phyloP scores from a whole-genome alignment of 2,797 vertebrate species.

The Lacerta viridis region DNA sequence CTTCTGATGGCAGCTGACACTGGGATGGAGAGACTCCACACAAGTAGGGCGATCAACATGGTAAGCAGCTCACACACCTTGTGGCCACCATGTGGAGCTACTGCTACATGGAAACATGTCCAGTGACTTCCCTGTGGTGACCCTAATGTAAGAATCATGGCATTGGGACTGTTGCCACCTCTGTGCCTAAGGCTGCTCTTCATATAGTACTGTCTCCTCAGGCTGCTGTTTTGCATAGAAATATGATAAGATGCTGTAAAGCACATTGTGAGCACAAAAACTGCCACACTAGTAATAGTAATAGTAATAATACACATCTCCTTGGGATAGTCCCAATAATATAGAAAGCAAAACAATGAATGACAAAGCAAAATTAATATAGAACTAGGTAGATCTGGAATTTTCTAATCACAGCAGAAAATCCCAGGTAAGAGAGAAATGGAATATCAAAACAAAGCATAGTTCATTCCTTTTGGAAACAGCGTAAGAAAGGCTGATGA shows the following conservation, averaged over 20 bases:
- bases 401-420: fast-evolving
- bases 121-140: background rate
- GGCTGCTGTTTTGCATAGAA: background rate
- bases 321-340: background rate
- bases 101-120: background rate
- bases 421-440: background rate
- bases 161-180: background rate
- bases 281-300: background rate
- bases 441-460: background rate
- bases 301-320: fast-evolving
- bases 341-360: background rate
- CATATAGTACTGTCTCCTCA: background rate
- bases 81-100: conserved; percentile 5
- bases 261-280: background rate
- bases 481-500: background rate
- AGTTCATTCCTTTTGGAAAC: background rate
- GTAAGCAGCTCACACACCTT: background rate
- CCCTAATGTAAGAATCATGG: background rate
- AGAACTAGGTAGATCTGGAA: background rate
- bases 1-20: background rate
- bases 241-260: background rate
- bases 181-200: background rate
- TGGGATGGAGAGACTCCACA: background rate
- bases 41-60: background rate
- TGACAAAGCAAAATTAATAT: background rate